Percentiles rank a stretch among this genome's conserved stretches.
These are phyloP conservation scores for Somateria mollissima DNA, from an alignment of 2,797 vertebrate genomes.

Conservation along the genomic window DNA sequence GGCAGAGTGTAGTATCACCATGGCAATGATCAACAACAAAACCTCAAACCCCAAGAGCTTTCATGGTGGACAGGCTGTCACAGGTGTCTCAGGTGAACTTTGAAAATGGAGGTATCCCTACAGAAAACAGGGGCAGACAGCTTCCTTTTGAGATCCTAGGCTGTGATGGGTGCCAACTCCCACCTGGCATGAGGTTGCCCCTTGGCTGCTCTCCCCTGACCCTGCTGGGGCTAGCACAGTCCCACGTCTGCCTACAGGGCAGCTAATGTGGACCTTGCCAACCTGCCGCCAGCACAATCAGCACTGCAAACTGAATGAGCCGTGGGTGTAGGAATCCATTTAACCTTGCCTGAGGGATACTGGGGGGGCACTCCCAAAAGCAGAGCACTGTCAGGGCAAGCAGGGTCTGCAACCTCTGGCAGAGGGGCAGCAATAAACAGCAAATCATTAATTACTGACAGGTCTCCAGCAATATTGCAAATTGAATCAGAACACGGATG, in stretches of 20 bases:
- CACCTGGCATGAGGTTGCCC: background rate
- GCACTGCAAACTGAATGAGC: background rate
- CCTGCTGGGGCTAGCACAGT: background rate
- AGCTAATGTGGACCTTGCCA: background rate
- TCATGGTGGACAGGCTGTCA: background rate
- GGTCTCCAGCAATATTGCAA: no score
- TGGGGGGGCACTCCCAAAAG: background rate
- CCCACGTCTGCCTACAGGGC: background rate
- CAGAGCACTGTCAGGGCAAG: background rate
- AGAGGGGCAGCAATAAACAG: background rate
- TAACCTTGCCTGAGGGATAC: background rate
- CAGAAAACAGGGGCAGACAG: background rate
- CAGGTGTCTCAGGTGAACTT: background rate
- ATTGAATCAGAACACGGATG: fast-evolving
- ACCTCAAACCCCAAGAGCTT: no score
- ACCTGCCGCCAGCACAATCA: background rate
- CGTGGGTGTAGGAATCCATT: background rate
- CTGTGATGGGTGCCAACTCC: fast-evolving
- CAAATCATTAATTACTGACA: background rate
- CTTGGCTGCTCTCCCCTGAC: fast-evolving
- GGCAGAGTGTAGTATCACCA: background rate
- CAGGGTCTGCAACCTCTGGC: background rate
- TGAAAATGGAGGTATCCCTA: fast-evolving
- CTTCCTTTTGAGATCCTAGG: fast-evolving
- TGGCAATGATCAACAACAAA: fast-evolving